Evolutionary conservation across 2,797 vertebrate species (phyloP).

Genomic region (Oreonectes daqikongensis): DNA sequence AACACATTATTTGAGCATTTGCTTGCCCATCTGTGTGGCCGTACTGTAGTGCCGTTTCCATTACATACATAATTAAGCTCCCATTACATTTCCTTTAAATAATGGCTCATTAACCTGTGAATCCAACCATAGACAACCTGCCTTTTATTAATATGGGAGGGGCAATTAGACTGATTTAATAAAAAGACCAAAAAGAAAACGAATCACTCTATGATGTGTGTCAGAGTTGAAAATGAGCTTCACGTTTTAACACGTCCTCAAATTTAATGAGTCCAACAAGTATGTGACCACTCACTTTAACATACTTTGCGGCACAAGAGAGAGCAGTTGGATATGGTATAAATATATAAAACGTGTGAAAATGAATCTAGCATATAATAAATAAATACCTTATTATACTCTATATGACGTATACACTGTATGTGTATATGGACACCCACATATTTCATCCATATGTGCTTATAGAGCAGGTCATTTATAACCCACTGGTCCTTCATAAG

Average conservation of each 20-base stretch:
- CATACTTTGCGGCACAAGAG: not conserved
- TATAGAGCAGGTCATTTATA: not conserved
- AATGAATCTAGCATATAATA: not conserved
- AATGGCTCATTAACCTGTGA: slow-evolving; percentile 58
- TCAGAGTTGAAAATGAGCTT: slow-evolving; percentile 13
- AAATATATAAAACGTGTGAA: not conserved
- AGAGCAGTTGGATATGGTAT: not conserved
- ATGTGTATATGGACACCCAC: not conserved
- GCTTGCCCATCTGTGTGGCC: slow-evolving; percentile 25
- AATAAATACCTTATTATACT: too few relatives aligned
- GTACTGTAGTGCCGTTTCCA: slow-evolving; percentile 2
- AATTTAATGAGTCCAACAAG: slow-evolving; percentile 26
- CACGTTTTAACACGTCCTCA: slow-evolving; percentile 4
- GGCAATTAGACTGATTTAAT: slow-evolving; percentile 32
- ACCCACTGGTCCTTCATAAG: not conserved
- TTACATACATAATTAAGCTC: slow-evolving; percentile 42
- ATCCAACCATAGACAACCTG: slow-evolving; percentile 55
- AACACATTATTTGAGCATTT: slow-evolving; percentile 26
- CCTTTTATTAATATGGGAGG: slow-evolving; percentile 29
- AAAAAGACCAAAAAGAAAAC: not conserved
- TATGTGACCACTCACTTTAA: slow-evolving; percentile 22
- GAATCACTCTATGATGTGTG: not conserved
- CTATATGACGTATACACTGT: too few relatives aligned
- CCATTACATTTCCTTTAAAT: slow-evolving; percentile 39
- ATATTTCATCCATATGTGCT: not conserved